Base-by-base conservation (phyloP, 2,797 vertebrate genomes). In the Macropodus opercularis region DNA sequence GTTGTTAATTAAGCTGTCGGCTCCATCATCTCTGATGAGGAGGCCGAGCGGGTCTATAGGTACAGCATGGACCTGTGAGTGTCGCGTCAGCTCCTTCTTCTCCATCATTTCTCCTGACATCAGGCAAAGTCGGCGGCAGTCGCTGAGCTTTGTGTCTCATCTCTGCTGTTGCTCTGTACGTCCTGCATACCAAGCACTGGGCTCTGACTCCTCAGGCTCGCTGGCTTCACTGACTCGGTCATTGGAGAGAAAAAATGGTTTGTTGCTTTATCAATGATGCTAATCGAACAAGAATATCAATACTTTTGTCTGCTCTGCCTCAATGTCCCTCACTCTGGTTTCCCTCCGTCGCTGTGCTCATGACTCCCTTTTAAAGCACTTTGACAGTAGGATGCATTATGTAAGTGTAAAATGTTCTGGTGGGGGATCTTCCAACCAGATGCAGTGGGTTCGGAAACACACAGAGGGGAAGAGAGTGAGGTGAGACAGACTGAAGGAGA, bases 401-500 rank as follows among this genome's bases (percentile, higher is more conserved):
- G 64, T 64, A 82, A 85, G 77, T 62, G 65, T 85, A 81, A 86
- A 87, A 69, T 69, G 71, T 61, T 23, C 71, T 83, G 71, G 84
- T 83, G 79, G 62, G 35, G 54, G 49, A 78, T 86, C 39, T 46
- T 47, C 50, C 0, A 34, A 75, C 75, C 81, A 86, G 80, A 88
- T 87, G 88, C 76, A 77, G 61, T 44, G 40, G 19, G 56, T 60
- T 75, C 63, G 54, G 54, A 79, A 75, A 71, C 70, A 69, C 53
- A 76, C 51, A 56, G 15, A 69, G 50, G 59, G 54, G 56, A 61
- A 65, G 72, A 71, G 52, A 57, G 56, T 46, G 69, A 72, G 74
- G 77, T 77, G 74, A 87, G 65, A 63, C 27, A 51, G 59, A 47
- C 72, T 72, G 75, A 80, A 69, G 78, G 73, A 61, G 64, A 77